Evolutionary conservation across 2,797 vertebrate species (phyloP).

Genomic region (Salmo trutta): DNA sequence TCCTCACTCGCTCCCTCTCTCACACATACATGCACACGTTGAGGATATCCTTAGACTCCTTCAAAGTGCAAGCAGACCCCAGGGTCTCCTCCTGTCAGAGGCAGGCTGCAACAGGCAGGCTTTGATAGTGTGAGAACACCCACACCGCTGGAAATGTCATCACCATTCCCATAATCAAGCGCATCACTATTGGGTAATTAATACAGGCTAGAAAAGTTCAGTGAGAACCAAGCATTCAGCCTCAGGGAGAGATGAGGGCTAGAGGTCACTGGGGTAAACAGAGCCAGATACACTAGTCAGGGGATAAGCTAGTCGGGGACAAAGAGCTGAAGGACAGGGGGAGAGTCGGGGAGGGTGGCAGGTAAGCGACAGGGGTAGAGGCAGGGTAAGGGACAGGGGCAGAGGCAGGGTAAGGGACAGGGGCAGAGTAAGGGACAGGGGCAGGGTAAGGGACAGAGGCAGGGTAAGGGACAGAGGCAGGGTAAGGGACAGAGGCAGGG

Average conservation of each 20-base stretch:
- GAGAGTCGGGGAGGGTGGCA: no score
- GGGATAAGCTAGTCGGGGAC: background rate
- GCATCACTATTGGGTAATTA: constrained; percentile 63
- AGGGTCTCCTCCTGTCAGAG: background rate
- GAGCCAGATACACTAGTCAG: background rate
- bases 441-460: background rate
- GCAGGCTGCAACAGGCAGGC: background rate
- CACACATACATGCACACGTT: background rate
- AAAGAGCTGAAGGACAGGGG: background rate
- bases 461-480: no score
- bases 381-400: no score
- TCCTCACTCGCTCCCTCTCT: background rate
- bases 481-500: background rate
- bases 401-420: no score
- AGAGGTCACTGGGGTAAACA: background rate
- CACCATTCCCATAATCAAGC: constrained; percentile 58
- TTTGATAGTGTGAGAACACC: constrained; percentile 14
- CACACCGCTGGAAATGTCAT: constrained; percentile 30
- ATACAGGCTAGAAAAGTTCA: constrained; percentile 40
- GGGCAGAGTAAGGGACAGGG: background rate
- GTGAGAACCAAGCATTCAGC: constrained; percentile 11
- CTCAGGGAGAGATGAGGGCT: constrained; percentile 31
- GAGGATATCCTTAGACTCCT: background rate
- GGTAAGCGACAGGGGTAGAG: background rate
- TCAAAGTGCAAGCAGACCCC: background rate